Conservation (phyloP, 2,797 vertebrate species). For the Cirrhinus mrigala region DNA sequence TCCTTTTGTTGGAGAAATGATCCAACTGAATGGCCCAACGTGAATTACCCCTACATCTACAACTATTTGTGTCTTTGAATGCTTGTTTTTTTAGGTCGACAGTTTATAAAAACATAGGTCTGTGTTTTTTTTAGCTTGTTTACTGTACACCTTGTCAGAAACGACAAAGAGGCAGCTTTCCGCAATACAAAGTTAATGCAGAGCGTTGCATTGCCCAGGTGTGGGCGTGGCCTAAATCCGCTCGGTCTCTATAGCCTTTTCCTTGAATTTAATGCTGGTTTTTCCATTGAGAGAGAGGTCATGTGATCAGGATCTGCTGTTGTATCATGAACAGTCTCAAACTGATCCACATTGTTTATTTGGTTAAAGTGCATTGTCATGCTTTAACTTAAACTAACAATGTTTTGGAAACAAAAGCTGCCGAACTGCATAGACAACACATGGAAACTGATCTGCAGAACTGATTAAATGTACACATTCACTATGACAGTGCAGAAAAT, state of each 20-base stretch:
- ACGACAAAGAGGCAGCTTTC: no score
- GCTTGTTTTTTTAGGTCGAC: no score
- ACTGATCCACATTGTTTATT: background rate
- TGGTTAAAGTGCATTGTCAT: background rate
- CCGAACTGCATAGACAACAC: background rate
- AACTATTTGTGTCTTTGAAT: no score
- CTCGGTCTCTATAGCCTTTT: background rate
- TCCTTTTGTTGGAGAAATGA: no score
- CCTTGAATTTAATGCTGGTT: background rate
- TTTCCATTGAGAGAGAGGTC: background rate
- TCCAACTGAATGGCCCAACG: no score
- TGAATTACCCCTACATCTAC: no score
- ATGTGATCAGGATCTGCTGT: background rate
- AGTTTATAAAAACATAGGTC: no score
- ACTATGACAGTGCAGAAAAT: background rate
- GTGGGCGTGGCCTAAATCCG: no score
- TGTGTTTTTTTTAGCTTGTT: no score
- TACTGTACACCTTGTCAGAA: no score
- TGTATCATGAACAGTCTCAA: background rate
- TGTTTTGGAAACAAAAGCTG: background rate
- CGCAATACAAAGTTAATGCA: no score
- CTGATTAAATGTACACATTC: background rate
- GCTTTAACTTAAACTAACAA: background rate
- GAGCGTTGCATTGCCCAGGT: no score
- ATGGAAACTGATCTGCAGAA: background rate